phyloP scores from a whole-genome alignment of 2,888 invertebrate genomes.

The Drosophila cyrtoloma region DNA sequence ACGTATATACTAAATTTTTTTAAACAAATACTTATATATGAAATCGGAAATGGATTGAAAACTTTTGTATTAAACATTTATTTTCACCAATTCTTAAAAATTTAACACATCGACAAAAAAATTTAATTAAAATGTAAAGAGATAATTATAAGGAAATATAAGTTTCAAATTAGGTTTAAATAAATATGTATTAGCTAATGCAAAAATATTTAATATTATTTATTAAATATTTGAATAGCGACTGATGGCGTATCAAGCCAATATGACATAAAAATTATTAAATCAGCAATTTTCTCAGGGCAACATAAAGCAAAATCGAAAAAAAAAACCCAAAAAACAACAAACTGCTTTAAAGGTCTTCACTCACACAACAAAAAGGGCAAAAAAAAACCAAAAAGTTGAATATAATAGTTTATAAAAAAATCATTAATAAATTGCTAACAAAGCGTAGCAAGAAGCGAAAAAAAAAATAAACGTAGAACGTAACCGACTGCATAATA shows the following conservation, averaged over 20 bases:
- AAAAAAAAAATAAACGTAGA: background rate
- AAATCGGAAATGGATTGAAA: background rate
- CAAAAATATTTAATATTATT: slow-evolving; percentile 17
- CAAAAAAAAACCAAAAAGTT: slow-evolving; percentile 21
- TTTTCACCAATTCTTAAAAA: background rate
- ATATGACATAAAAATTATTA: slow-evolving; percentile 28
- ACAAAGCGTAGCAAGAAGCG: slow-evolving; percentile 30
- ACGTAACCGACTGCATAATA: background rate
- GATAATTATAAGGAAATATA: background rate
- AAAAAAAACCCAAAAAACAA: slow-evolving; percentile 1
- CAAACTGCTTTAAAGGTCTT: slow-evolving; percentile 28
- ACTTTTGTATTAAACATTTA: background rate
- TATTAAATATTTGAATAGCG: slow-evolving; percentile 20
- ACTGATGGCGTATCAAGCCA: background rate
- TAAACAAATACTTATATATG: background rate
- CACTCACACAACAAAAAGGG: slow-evolving; percentile 10
- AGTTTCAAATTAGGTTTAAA: background rate
- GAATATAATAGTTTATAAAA: slow-evolving; percentile 32
- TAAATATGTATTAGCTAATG: background rate
- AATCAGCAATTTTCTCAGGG: slow-evolving; percentile 31
- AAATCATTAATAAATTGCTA: slow-evolving; percentile 32
- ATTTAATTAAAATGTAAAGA: background rate
- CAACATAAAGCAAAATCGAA: background rate
- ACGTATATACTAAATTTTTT: background rate
- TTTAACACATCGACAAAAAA: background rate